These are phyloP conservation scores for Carcina quercana DNA, from an alignment of 2,888 invertebrate genomes.

Conservation along the genomic window DNA sequence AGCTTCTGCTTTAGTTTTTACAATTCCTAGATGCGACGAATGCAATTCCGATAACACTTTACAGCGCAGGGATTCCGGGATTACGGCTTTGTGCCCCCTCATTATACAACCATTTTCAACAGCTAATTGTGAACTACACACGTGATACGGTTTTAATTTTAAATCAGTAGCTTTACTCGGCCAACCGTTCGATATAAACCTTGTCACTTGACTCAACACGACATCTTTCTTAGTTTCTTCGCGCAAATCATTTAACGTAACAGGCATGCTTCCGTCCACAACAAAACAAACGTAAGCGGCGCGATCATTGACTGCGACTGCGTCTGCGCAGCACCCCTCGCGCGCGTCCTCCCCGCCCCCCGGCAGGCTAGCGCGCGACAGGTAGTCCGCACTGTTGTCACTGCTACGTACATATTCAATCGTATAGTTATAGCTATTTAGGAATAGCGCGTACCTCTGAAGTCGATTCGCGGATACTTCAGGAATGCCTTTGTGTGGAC, in stretches of 20 bases:
- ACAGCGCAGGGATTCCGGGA: no score
- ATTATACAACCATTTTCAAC: slow-evolving; percentile 5
- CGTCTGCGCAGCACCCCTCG: background rate
- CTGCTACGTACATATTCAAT: slow-evolving; percentile 16
- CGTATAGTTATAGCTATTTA: slow-evolving; percentile 13
- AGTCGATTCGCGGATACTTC: slow-evolving; percentile 14
- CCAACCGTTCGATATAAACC: background rate
- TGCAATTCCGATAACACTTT: no score
- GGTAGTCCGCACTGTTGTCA: slow-evolving; percentile 12
- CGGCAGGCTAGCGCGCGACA: slow-evolving; percentile 13
- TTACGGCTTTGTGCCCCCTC: slow-evolving; percentile 1
- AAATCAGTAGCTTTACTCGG: background rate
- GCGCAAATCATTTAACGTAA: background rate
- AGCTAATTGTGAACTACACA: background rate
- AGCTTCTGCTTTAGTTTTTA: no score
- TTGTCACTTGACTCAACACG: background rate
- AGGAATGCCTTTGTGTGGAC: slow-evolving; percentile 14
- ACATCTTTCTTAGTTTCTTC: background rate
- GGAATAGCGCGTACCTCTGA: slow-evolving; percentile 16
- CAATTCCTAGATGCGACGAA: no score
- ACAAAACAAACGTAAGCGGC: no score
- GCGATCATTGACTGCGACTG: background rate
- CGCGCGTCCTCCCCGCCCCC: no score
- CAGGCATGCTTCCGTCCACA: background rate
- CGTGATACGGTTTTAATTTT: background rate